A percentile compares a stretch with the other conserved stretches of the same genome.
Evolutionary conservation across 2,113 vertebrate species (phyloP).

Genomic region (Macrotis lagotis): DNA sequence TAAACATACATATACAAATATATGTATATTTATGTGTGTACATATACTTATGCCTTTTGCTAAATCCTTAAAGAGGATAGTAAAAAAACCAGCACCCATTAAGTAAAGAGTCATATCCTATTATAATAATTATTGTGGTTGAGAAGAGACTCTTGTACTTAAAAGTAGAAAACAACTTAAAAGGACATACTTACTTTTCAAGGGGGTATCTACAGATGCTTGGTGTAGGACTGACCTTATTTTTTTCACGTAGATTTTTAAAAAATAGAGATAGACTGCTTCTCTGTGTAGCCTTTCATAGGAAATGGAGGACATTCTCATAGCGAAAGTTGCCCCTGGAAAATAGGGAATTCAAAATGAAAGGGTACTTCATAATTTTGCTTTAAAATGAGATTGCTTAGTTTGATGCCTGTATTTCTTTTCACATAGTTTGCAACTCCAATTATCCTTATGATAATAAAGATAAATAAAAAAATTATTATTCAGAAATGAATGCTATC

Average conservation of each 20-base stretch:
- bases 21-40: too few relatives aligned
- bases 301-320: background rate
- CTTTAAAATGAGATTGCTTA: background rate
- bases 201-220: background rate
- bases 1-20: too few relatives aligned
- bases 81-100: background rate
- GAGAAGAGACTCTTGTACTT: background rate
- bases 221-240: background rate
- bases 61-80: background rate
- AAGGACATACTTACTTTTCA: background rate
- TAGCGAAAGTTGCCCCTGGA: background rate
- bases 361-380: background rate
- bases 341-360: background rate
- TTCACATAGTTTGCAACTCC: background rate
- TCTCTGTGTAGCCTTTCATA: background rate
- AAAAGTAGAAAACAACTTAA: too few relatives aligned
- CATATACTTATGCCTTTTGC: background rate
- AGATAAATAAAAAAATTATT: too few relatives aligned
- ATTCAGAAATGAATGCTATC: background rate
- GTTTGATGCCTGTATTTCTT: background rate
- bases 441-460: too few relatives aligned
- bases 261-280: background rate
- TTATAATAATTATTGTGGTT: background rate
- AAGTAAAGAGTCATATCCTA: background rate
- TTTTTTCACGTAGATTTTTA: background rate